These are phyloP conservation scores for Hemibagrus guttatus DNA, from an alignment of 2,797 vertebrate genomes.

Conservation along the genomic window DNA sequence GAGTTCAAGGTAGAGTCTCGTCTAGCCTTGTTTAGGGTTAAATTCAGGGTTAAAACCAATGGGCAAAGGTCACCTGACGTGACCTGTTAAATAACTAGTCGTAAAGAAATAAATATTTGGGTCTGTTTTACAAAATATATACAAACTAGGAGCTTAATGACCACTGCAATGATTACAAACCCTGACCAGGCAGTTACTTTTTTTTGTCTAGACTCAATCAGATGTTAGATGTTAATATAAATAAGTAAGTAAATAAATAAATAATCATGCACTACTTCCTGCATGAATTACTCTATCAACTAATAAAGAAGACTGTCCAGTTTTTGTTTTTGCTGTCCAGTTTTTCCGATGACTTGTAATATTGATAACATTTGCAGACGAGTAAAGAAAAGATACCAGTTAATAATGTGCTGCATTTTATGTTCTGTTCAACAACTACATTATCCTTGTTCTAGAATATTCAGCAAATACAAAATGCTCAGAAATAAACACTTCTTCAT, in stretches of 20 bases:
- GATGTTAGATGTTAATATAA: too few relatives aligned
- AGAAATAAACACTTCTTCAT: not conserved
- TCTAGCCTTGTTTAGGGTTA: conserved; percentile 6
- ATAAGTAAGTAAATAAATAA: too few relatives aligned
- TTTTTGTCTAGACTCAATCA: too few relatives aligned
- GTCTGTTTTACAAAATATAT: not conserved
- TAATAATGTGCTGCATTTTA: not conserved
- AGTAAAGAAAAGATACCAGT: not conserved
- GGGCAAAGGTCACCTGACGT: conserved; percentile 36
- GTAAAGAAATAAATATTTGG: not conserved
- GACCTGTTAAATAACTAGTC: conserved; percentile 33
- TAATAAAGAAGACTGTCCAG: too few relatives aligned
- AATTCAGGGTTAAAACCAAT: conserved; percentile 39
- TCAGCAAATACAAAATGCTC: not conserved
- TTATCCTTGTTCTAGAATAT: not conserved
- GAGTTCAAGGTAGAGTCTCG: not conserved
- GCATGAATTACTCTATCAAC: too few relatives aligned
- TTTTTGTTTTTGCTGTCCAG: not conserved
- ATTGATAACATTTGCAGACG: not conserved
- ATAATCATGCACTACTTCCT: too few relatives aligned
- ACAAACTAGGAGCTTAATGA: not conserved
- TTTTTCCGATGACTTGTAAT: not conserved
- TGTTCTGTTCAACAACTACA: not conserved
- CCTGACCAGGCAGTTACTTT: not conserved
- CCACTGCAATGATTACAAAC: not conserved